Evolutionary conservation across 2,113 vertebrate genomes (phyloP), one percentile per base, ranked within the genome.

Genomic region (Leptobrachium ailaonicum): DNA sequence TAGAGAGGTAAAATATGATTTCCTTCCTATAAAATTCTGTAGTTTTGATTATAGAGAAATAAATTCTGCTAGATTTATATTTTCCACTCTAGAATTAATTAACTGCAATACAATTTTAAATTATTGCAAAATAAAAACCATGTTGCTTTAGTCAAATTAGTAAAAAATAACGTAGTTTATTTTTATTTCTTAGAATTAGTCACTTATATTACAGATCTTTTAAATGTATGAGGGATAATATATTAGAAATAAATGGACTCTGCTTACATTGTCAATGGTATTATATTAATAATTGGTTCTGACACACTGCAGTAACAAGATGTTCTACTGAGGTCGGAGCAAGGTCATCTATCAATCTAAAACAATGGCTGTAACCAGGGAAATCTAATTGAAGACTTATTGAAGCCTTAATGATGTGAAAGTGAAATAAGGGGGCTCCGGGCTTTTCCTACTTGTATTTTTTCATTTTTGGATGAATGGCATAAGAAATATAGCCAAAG

Each of bases 271-370:
- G 66, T 68, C 78, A 80, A 66, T 56, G 50, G 14, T 63, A 74
- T 74, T 66, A 80, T 44, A 10, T 62, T 20, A 20, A 41, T 80
- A 92, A 92, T 88, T 88, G 90, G 91, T 91, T 87, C 86, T 73
- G 86, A 88, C 71, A 73, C 40, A 40, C 14, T 58, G 71, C 85
- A 85, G 83, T 82, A 84, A 86, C 83, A 84, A 74, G 73, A 72
- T 90, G 88, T 87, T 90, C 90, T 90, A 54, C 87, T 84, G 87
- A 90, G 89, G 87, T 88, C 87, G 88, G 91, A 83, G 88, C 94
- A 95, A 95, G 93, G 94, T 94, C 94, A 92, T 82, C 82, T 91
- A 94, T 95, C 93, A 93, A 86, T 94, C 90, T 75, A 91, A 78
- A 85, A 76, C 20, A 71, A 86, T 89, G 90, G 85, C 88, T 86